A percentile compares a stretch with the other conserved stretches of the same genome.
phyloP scores from a whole-genome alignment of 2,113 vertebrate genomes.

The Aix galericulata region DNA sequence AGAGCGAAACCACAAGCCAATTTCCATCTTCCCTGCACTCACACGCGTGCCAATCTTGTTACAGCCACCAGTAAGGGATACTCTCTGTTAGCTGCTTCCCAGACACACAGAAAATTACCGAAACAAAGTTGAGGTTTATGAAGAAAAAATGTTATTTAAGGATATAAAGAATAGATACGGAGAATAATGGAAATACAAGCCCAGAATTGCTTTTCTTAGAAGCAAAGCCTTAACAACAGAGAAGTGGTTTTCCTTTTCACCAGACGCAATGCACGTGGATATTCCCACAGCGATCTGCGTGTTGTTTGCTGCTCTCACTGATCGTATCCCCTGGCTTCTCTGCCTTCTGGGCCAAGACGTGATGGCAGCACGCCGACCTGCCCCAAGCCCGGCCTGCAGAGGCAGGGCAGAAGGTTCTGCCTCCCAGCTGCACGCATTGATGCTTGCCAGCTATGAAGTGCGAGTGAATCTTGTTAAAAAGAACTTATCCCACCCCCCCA shows the following conservation, averaged over 20 bases:
- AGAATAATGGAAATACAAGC: background rate
- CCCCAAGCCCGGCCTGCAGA: background rate
- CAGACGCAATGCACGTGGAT: background rate
- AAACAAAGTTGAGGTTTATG: background rate
- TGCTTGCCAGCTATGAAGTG: background rate
- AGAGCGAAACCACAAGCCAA: background rate
- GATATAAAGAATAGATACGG: background rate
- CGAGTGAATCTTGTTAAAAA: background rate
- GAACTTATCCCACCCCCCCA: background rate
- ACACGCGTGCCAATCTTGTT: rapidly evolving
- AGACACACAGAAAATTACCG: background rate
- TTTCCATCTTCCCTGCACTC: background rate
- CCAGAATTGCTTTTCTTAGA: background rate
- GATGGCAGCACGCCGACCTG: background rate
- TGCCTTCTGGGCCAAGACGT: background rate
- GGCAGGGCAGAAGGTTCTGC: background rate
- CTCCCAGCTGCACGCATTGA: background rate
- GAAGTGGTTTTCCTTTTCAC: background rate
- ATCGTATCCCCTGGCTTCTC: background rate
- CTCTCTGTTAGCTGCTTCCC: background rate
- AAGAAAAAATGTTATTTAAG: background rate
- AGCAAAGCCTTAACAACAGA: background rate
- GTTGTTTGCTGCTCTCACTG: background rate
- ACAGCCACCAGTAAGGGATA: background rate
- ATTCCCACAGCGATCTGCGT: background rate